Evolutionary conservation across 2,888 invertebrate species (phyloP), one percentile per base, ranked within the genome.

Genomic region (Synanthedon tipuliformis): DNA sequence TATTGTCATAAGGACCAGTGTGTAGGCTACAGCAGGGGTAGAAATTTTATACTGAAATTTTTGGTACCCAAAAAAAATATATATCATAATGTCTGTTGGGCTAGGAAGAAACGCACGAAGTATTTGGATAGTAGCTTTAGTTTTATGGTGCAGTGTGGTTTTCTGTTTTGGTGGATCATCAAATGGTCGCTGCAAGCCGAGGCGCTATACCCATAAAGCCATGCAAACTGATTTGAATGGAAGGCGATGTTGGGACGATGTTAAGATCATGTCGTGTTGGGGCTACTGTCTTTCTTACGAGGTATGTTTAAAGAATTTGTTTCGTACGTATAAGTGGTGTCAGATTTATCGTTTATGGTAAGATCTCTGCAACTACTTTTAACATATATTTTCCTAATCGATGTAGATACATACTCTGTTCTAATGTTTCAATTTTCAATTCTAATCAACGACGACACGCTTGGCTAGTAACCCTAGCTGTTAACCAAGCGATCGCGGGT

Each of bases 221-320:
- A 68, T 81, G 68, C 87, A 87, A 60, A 82, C 78, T 0, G 87
- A 87, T 57, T 88, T 90, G 50, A 89, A 89, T 52, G 94, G 94
- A 0, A 88, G 91, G 16, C 89, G 91, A 52, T 95, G 95, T 72
- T 94, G 93, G 92, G 95, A 93, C 62, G 89, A 90, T 53, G 90
- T 95, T 2, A 91, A 91, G 53, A 94, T 95, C 7, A 90, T 91
- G 81, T 92, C 94, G 0, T 95, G 95, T 69, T 94, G 94, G 92
- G 95, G 95, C 51, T 90, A 94, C 52, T 96, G 95, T 68, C 91
- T 94, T 68, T 94, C 95, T 0, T 93, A 93, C 69, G 95, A 95
- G 90, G 95, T 95, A 73, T 69, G n/a, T 18, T 12, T 50, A 12
- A 23, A 23, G 23, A 23, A 23, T 23, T 23, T 23, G 23, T 4